These are phyloP conservation scores for Nowickia ferox DNA, from an alignment of 2,888 invertebrate species.

Conservation along the genomic window DNA sequence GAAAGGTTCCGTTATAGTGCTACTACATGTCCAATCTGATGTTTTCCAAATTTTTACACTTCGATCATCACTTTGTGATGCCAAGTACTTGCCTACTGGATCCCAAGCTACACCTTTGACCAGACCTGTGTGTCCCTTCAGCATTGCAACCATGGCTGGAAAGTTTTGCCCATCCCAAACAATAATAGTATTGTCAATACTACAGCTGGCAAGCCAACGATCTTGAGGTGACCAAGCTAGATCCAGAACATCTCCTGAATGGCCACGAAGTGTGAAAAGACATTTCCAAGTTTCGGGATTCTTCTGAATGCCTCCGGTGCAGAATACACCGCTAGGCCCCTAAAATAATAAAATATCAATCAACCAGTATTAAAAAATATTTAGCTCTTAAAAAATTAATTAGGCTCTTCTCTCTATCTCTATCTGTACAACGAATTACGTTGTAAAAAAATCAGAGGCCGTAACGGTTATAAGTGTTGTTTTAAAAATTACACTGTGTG, in stretches of 20 bases:
- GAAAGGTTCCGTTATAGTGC: slow-evolving; percentile 95
- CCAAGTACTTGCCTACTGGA: slow-evolving; percentile 97
- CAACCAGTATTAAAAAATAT: too few species aligned
- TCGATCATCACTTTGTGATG: slow-evolving; percentile 98
- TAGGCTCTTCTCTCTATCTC: too few species aligned
- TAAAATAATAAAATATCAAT: slow-evolving; percentile 42
- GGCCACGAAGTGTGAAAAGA: slow-evolving; percentile 93
- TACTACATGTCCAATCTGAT: slow-evolving; percentile 95
- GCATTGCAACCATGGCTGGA: slow-evolving; percentile 91
- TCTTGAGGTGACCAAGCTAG: slow-evolving; percentile 98
- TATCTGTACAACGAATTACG: too few species aligned
- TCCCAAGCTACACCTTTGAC: slow-evolving; percentile 99
- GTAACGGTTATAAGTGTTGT: too few species aligned
- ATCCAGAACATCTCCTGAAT: slow-evolving; percentile 96
- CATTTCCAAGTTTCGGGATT: slow-evolving; percentile 98
- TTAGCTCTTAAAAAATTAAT: too few species aligned
- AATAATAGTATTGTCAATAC: slow-evolving; percentile 98
- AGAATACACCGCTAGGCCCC: slow-evolving; percentile 84
- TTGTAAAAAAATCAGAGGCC: too few species aligned
- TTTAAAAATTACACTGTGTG: too few species aligned
- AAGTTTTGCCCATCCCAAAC: slow-evolving; percentile 98
- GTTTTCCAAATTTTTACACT: slow-evolving; percentile 97
- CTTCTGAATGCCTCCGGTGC: slow-evolving; percentile 87
- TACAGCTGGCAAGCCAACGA: slow-evolving; percentile 97
- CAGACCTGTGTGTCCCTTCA: slow-evolving; percentile 95